A percentile compares a stretch with the other conserved stretches of the same genome.
Conservation (phyloP, 2,113 vertebrate species). For the Ammodytes marinus region DNA sequence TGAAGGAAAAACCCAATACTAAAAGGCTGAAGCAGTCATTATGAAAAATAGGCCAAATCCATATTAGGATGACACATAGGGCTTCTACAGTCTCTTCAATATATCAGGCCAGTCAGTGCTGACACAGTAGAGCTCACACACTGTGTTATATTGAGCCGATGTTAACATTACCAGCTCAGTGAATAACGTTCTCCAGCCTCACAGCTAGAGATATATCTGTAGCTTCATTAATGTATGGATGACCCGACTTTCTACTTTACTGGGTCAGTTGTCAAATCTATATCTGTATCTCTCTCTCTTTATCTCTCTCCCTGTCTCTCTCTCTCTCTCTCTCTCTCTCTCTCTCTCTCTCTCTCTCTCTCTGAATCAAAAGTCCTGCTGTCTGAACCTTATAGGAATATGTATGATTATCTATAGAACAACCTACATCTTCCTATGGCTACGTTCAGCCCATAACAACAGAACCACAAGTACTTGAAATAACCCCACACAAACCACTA, state of each 20-base stretch:
- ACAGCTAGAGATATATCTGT: background rate
- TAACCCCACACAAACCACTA: no score
- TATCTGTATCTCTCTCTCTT: constrained; percentile 8
- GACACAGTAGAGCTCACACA: constrained; percentile 5
- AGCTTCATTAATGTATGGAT: constrained; percentile 50
- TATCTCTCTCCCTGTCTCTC: constrained; percentile 8
- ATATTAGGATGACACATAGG: constrained; percentile 6
- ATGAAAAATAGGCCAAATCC: background rate
- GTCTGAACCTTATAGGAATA: no score
- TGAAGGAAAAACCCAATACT: background rate
- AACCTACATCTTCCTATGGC: no score
- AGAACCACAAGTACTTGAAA: no score
- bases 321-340: background rate
- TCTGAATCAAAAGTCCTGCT: no score
- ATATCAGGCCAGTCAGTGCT: constrained; percentile 10
- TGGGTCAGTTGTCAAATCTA: constrained; percentile 57
- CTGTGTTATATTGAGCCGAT: background rate
- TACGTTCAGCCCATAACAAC: no score
- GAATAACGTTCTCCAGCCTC: constrained; percentile 28
- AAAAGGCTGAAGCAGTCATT: constrained; percentile 11
- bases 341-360: constrained; percentile 3
- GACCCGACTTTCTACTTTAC: constrained; percentile 39
- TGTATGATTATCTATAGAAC: no score
- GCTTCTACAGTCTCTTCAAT: constrained; percentile 6
- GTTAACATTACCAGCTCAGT: constrained; percentile 28